Base-by-base conservation (phyloP, 2,113 vertebrate genomes). In the Eudorcas thomsonii region DNA sequence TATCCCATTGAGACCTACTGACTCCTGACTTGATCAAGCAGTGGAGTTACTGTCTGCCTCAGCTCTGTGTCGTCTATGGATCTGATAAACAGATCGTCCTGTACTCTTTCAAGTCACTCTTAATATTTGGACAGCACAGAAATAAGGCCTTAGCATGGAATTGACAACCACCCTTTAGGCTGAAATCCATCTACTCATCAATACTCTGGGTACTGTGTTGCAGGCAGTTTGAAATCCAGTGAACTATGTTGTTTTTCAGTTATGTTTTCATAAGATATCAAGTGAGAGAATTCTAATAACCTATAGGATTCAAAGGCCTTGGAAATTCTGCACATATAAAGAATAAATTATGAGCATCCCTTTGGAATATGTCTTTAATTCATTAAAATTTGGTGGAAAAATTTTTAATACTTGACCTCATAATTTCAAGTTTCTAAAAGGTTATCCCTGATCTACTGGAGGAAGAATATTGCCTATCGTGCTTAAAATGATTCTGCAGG, bases 401-500 rank as follows among this genome's bases (percentile, higher is more conserved):
- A 12, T 3, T 93, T 92, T 97, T 88, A 55, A 88, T 92, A 85
- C 36, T 30, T 88, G 30, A 62, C 4, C 16, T 84, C 28, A 89
- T 94, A 94, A 92, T 82, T 94, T 91, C 50, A 88, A 90, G 71
- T 5, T 23, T 87, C 77, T 77, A n/a, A 85, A 93, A 85, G 39
- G 4, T 88, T 81, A 89, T 25, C 6, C 16, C 30, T 88, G 36
- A 92, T 78, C n/a, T 60, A 15, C 16, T 54, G 2, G 62, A 78
- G 1, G 1, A 87, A 64, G 3, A 94, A 59, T 71, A 8, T 88
- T 91, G 55, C 4, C 71, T 33, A 87, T 50, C 36, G 15, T 55
- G 19, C 48, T 96, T 17, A 95, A 92, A 96, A 62, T 74, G 55
- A 91, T 45, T 86, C 6, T 92, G 81, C 7, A 57, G 57, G 36